phyloP scores from a whole-genome alignment of 2,797 vertebrate genomes.

The Pantherophis alleghaniensis region DNA sequence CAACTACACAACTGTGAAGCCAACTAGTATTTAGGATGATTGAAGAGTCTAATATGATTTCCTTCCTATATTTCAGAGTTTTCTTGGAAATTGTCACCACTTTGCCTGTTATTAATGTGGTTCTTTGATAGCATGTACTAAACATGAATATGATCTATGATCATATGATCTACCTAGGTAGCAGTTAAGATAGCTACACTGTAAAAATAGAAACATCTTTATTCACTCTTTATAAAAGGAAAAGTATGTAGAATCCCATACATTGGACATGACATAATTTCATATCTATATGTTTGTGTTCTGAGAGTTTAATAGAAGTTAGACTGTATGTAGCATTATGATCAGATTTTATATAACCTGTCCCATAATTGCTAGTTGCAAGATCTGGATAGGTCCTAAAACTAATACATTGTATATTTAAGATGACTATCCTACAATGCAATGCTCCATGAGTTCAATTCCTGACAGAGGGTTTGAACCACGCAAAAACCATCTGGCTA shows the following conservation, averaged over 20 bases:
- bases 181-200: not conserved
- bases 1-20: not conserved
- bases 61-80: not conserved
- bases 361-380: not conserved
- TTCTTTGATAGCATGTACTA: not conserved
- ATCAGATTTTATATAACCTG: not conserved
- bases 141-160: not conserved
- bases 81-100: not conserved
- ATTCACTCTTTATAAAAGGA: not conserved
- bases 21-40: not conserved
- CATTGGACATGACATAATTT: not conserved
- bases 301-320: not conserved
- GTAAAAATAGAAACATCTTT: not conserved
- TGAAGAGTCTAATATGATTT: not conserved
- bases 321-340: not conserved
- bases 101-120: not conserved
- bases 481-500: not conserved
- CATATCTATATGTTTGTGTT: not conserved
- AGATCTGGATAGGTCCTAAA: not conserved
- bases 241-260: not conserved
- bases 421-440: not conserved
- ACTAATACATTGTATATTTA: not conserved
- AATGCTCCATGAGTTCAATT: not conserved
- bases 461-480: not conserved
- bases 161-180: not conserved